These are phyloP conservation scores for Astropecten irregularis DNA, from an alignment of 53 echinoderm and acorn worm species.

Conservation along the genomic window DNA sequence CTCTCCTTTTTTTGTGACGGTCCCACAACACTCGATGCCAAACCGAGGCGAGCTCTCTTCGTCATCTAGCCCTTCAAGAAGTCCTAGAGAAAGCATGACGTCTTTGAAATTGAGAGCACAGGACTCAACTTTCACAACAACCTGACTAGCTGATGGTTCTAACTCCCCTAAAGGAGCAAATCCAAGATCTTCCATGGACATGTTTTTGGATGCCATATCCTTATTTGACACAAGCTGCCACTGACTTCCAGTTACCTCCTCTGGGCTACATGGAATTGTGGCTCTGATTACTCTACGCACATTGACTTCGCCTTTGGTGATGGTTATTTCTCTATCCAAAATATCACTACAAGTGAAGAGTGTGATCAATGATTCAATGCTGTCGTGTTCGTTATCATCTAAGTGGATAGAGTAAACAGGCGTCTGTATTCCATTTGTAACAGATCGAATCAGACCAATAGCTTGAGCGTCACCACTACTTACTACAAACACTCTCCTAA, in stretches of 20 bases:
- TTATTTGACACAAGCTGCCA: constrained; percentile 55
- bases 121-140: constrained; percentile 54
- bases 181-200: constrained; percentile 54
- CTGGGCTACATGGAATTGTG: constrained; percentile 2
- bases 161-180: constrained; percentile 12
- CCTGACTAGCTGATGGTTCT: constrained; percentile 29
- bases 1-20: constrained; percentile 66
- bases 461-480: constrained; percentile 30
- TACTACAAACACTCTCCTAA: constrained; percentile 6
- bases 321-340: constrained; percentile 45
- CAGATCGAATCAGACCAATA: constrained; percentile 66
- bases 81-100: constrained; percentile 44
- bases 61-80: constrained; percentile 42
- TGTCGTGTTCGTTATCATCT: not conserved
- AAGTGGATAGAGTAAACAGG: constrained; percentile 62
- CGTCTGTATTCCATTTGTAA: constrained; percentile 62
- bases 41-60: constrained; percentile 8
- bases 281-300: constrained; percentile 55
- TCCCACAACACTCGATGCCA: constrained; percentile 73
- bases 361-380: constrained; percentile 3
- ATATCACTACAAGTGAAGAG: not conserved
- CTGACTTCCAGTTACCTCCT: constrained; percentile 52
- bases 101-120: constrained; percentile 68
- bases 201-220: not conserved
- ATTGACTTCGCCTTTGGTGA: not conserved